A percentile compares a stretch with the other conserved stretches of the same genome.
Conservation (phyloP, 2,113 vertebrate species). For the Speoplatyrhinus poulsoni region DNA sequence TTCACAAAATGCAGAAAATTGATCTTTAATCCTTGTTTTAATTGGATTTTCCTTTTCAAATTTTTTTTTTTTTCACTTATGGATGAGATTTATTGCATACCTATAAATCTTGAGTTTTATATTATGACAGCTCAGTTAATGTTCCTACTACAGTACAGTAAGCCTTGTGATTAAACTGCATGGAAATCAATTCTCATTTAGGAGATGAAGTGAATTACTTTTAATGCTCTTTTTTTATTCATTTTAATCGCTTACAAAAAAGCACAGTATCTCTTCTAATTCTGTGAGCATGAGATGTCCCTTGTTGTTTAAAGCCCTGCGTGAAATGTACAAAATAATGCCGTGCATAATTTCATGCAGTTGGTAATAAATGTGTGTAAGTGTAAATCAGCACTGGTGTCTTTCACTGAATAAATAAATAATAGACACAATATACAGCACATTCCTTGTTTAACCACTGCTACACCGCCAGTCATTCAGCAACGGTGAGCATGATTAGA, state of each 20-base stretch:
- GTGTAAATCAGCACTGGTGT: too few relatives aligned
- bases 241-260: background rate
- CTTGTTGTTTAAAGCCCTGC: background rate
- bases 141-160: slow-evolving; percentile 8
- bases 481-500: slow-evolving; percentile 15
- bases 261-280: background rate
- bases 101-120: slow-evolving; percentile 16
- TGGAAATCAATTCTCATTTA: slow-evolving; percentile 10
- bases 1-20: background rate
- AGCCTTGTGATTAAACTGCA: slow-evolving; percentile 1
- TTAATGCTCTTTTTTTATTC: slow-evolving; percentile 4
- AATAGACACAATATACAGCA: slow-evolving; percentile 6
- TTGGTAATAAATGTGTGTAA: too few relatives aligned
- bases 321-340: too few relatives aligned
- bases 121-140: slow-evolving; percentile 5
- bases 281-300: background rate
- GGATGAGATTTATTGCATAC: slow-evolving; percentile 11
- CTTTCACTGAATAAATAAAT: slow-evolving; percentile 27
- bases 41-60: slow-evolving; percentile 16
- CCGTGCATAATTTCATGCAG: too few relatives aligned
- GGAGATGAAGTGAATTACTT: slow-evolving; percentile 1
- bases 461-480: slow-evolving; percentile 6
- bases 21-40: slow-evolving; percentile 1
- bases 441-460: background rate
- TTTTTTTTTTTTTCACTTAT: background rate